Evolutionary conservation across 2,888 invertebrate species (phyloP), one percentile per base, ranked within the genome.

Genomic region (Calephelis perditalis): DNA sequence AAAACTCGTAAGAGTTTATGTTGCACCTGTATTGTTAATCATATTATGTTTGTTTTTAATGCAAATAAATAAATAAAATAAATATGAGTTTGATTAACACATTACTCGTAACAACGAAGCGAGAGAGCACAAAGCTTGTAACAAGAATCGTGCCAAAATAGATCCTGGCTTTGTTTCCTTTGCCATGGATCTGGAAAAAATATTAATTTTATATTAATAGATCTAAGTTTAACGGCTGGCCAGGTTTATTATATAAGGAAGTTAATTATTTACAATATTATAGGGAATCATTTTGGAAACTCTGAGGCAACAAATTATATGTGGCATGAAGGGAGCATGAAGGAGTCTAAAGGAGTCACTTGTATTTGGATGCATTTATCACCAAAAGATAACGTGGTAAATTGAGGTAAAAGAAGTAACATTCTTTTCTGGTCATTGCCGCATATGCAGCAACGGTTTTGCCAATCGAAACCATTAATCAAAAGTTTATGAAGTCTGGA

Each of bases 61-160:
- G n/a, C n/a, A n/a, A n/a, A n/a, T n/a, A n/a, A n/a, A n/a, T n/a
- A n/a, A n/a, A n/a, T n/a, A n/a, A n/a, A n/a, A 11, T 54, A 12
- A 59, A 59, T 9, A 36, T 12, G 63, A 71, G 70, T 63, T 66
- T 67, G 57, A 69, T 66, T 10, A 68, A 66, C 57, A 65, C 62
- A 56, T 62, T n/a, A 56, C n/a, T 35, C 37, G 47, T 9, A 58
- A 46, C n/a, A 15, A 58, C n/a, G 45, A 58, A 35, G 37, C 47
- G n/a, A 45, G 45, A 45, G 57, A 57, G 35, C 44, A 57, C 15
- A 44, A 45, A 45, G 3, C 3, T 45, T 45, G n/a, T 45, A 9
- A 45, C 44, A 45, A 45, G 8, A 45, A 45, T 45, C 44, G 44
- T 45, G 9, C 44, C 11, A 45, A 45, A 45, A 7, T 45, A 37